Conservation (phyloP, 1,140 invertebrate species). For the Acyrthosiphon pisum region DNA sequence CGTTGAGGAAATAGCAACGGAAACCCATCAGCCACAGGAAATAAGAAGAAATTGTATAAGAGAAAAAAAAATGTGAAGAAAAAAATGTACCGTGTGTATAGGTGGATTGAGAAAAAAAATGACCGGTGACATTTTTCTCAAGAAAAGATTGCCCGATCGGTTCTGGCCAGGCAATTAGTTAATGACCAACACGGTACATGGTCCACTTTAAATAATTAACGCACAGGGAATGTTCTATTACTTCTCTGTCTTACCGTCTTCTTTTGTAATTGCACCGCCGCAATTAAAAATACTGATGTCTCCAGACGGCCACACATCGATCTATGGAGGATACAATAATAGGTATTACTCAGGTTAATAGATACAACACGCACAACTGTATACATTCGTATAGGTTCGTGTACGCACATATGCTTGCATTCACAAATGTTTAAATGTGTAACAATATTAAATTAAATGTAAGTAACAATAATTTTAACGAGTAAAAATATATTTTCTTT, state of each 20-base stretch:
- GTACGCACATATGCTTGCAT: not conserved
- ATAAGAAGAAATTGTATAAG: not conserved
- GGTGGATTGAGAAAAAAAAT: conserved; percentile 37
- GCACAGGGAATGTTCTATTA: conserved; percentile 32
- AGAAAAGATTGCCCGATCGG: conserved; percentile 42
- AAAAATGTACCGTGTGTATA: not conserved
- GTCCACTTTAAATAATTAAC: conserved; percentile 55
- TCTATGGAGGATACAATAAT: conserved; percentile 4
- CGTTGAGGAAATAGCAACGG: not conserved
- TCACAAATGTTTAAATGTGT: not conserved
- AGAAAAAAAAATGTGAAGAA: not conserved
- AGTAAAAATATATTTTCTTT: not conserved
- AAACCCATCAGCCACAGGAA: conserved; percentile 34
- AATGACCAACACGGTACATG: conserved; percentile 35
- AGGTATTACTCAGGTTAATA: not conserved
- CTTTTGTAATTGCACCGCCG: conserved; percentile 47
- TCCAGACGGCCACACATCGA: conserved; percentile 39
- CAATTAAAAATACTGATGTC: conserved; percentile 43
- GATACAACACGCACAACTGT: not conserved
- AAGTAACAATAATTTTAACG: not conserved
- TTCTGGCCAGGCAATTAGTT: conserved; percentile 29
- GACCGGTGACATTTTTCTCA: conserved; percentile 51
- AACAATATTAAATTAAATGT: not conserved
- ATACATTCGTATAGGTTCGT: not conserved
- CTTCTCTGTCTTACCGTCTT: not conserved